A percentile compares a stretch with the other conserved stretches of the same genome.
Conservation (phyloP, 2,113 vertebrate species). For the Sciurus niger region DNA sequence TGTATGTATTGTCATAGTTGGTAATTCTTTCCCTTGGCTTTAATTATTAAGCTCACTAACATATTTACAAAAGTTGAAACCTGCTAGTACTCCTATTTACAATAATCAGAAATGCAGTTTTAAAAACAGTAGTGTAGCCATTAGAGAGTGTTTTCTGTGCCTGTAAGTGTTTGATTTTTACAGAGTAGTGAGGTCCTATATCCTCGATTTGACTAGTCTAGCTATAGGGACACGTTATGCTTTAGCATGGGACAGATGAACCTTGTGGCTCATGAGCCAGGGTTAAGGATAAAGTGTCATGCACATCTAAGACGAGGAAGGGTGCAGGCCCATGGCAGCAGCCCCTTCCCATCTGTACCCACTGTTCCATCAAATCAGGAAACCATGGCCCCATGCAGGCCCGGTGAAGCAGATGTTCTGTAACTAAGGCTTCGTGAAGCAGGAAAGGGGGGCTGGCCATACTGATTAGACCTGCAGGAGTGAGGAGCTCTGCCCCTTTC, state of each 20-base stretch:
- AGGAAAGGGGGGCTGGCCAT: accelerated
- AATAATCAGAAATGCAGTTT: not conserved
- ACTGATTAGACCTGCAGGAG: accelerated
- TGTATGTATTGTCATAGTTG: not conserved
- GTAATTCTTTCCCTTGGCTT: not conserved
- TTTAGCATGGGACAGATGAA: not conserved
- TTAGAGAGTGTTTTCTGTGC: not conserved
- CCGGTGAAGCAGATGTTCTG: no score
- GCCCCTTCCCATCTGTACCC: not conserved
- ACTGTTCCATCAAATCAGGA: not conserved
- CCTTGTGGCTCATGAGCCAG: not conserved
- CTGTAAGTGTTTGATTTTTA: not conserved
- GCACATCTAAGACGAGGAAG: no score
- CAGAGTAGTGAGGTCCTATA: not conserved
- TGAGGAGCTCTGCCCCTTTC: no score
- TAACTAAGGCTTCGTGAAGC: not conserved
- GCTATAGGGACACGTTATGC: not conserved
- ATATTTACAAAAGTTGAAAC: not conserved
- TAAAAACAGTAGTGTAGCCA: not conserved
- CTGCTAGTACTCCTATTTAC: not conserved
- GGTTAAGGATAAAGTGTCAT: not conserved
- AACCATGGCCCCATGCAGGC: accelerated
- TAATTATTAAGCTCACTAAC: not conserved
- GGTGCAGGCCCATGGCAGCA: accelerated
- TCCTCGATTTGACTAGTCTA: not conserved